Conservation (phyloP, 23 tunicate species). For the Aplidium turbinatum region DNA sequence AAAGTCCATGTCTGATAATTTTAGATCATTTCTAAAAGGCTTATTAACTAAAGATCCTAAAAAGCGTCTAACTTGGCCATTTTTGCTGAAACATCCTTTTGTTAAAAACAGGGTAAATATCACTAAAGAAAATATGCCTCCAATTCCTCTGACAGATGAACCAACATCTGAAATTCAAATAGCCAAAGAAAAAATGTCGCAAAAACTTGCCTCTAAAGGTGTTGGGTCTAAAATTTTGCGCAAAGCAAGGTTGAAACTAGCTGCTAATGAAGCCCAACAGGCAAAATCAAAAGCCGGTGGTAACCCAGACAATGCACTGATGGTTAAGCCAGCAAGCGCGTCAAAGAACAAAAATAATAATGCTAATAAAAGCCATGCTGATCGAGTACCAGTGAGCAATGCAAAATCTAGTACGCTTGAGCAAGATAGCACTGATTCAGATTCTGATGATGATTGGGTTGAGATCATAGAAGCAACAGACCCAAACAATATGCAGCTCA, state of each 20-base stretch:
- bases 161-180: constrained; percentile 51
- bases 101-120: constrained; percentile 55
- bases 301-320: background rate
- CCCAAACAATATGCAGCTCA: constrained; percentile 79
- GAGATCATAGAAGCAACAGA: constrained; percentile 85
- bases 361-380: background rate
- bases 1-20: constrained; percentile 72
- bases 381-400: background rate
- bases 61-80: constrained; percentile 85
- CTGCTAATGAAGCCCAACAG: constrained; percentile 18
- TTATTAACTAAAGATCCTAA: constrained; percentile 78
- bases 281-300: background rate
- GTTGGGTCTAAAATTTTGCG: constrained; percentile 80
- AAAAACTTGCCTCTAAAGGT: constrained; percentile 52
- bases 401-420: background rate
- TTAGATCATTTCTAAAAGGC: constrained; percentile 71
- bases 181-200: constrained; percentile 73
- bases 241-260: constrained; percentile 82
- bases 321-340: background rate
- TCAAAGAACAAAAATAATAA: constrained; percentile 1
- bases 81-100: constrained; percentile 85
- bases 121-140: constrained; percentile 40
- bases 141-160: constrained; percentile 46
- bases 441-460: constrained; percentile 88
- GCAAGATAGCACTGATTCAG: constrained; percentile 1